Base-by-base conservation (phyloP, 2,888 invertebrate species). In the Hirtodrosophila trivittata region DNA sequence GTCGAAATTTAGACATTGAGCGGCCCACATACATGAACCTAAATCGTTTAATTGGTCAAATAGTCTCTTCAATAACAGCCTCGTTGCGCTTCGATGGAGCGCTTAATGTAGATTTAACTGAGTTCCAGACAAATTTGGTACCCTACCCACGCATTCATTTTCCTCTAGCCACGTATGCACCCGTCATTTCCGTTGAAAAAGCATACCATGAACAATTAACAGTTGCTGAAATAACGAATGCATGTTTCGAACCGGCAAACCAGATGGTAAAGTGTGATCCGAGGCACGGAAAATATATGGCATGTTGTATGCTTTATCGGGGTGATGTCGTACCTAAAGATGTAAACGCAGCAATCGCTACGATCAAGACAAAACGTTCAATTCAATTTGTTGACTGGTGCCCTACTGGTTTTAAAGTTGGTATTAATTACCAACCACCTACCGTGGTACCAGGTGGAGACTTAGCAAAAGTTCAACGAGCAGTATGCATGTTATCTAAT, bases 401-500 rank as follows among this genome's bases (percentile, higher is more conserved):
- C 83, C 95, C 95, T n/a, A 95, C 95, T 60, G 95, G 95, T 1
- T 95, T 95, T 90, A 95, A 95, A 91, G 94, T 95, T 84, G 96
- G 96, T 75, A 95, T 95, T 90, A 97, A 97, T 92, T 97, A 97
- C 91, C 97, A 97, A 90, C 96, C 96, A 16, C 96, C 96, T 3
- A 96, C 96, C 0, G 97, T 96, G 47, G 97, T 97, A 0, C 97
- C 97, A 0, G 97, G 97, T 12, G 97, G 97, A 0, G 97, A 97
- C 91, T 91, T 97, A 86, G 97, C 97, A 66, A 97, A 97, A 91
- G 97, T 97, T 1, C 97, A 97, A 90, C 94, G 98, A 47, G 97
- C 98, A 9, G 97, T 98, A 6, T 98, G 98, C 93, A 98, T 98
- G 98, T 91, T 98, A 90, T 97, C 97, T 86, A 98, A 98, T 91